These are phyloP conservation scores for Origma solitaria DNA, from an alignment of 2,113 vertebrate species.

Conservation along the genomic window DNA sequence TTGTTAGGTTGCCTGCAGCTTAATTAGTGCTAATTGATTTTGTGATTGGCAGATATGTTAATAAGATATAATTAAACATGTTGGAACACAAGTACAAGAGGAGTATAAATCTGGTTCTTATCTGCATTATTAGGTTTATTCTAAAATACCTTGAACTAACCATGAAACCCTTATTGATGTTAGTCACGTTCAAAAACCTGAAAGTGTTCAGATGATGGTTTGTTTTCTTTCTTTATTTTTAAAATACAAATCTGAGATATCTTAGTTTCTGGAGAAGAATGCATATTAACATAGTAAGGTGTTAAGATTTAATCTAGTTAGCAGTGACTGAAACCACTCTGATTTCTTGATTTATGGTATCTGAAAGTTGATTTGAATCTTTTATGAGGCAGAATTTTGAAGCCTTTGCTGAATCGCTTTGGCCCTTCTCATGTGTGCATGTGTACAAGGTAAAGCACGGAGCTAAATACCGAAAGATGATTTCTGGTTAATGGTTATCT, in stretches of 20 bases:
- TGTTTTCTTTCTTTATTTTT: background rate
- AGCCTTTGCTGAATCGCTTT: background rate
- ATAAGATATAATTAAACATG: conserved; percentile 57
- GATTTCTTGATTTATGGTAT: background rate
- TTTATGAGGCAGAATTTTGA: background rate
- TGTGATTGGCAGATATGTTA: conserved; percentile 65
- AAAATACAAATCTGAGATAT: background rate
- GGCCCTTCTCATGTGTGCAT: background rate
- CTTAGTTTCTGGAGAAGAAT: background rate
- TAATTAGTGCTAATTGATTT: conserved; percentile 67
- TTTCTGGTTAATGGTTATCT: background rate
- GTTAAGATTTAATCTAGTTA: background rate
- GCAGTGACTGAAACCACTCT: background rate
- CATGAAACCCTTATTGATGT: background rate
- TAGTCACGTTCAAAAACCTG: background rate
- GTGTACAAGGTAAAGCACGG: background rate
- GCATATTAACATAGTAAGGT: background rate
- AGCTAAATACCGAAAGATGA: background rate
- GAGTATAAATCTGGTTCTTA: background rate
- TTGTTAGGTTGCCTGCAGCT: conserved; percentile 47
- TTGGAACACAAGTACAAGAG: background rate
- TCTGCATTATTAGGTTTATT: background rate
- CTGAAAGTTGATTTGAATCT: background rate
- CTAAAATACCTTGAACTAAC: background rate
- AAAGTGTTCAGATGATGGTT: background rate